These are phyloP conservation scores for Paelopatides confundens DNA, from an alignment of 53 echinoderm and acorn worm species.

Conservation along the genomic window DNA sequence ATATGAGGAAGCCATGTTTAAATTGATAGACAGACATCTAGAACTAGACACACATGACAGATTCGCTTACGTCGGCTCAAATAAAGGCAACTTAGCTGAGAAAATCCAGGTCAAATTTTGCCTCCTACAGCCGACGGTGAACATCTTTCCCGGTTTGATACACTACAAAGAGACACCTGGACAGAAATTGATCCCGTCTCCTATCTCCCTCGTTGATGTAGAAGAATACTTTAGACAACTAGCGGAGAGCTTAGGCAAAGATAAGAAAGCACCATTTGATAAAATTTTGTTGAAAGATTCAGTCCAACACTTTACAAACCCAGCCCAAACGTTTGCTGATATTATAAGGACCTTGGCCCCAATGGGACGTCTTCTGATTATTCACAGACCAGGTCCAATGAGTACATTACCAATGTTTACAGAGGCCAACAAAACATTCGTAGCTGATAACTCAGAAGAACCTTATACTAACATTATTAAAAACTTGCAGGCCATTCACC, in stretches of 20 bases:
- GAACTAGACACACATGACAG: constrained; percentile 95
- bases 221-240: constrained; percentile 97
- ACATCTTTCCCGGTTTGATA: constrained; percentile 93
- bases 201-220: constrained; percentile 84
- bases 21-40: constrained; percentile 93
- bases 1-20: constrained; percentile 88
- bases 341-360: constrained; percentile 81
- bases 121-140: constrained; percentile 94
- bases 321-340: constrained; percentile 76
- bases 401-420: constrained; percentile 90
- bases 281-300: constrained; percentile 92
- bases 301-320: constrained; percentile 87
- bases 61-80: constrained; percentile 91
- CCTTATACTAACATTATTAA: constrained; percentile 91
- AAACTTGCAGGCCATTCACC: constrained; percentile 74
- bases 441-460: constrained; percentile 81
- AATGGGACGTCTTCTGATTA: constrained; percentile 78
- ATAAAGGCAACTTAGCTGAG: constrained; percentile 83
- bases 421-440: constrained; percentile 77
- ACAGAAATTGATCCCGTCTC: constrained; percentile 86
- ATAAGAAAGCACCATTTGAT: constrained; percentile 86
- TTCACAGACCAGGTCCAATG: constrained; percentile 96
- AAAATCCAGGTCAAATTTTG: constrained; percentile 95
- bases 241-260: constrained; percentile 58
- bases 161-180: constrained; percentile 95